phyloP scores from a whole-genome alignment of 2,888 invertebrate genomes.

The Cryptus armator region DNA sequence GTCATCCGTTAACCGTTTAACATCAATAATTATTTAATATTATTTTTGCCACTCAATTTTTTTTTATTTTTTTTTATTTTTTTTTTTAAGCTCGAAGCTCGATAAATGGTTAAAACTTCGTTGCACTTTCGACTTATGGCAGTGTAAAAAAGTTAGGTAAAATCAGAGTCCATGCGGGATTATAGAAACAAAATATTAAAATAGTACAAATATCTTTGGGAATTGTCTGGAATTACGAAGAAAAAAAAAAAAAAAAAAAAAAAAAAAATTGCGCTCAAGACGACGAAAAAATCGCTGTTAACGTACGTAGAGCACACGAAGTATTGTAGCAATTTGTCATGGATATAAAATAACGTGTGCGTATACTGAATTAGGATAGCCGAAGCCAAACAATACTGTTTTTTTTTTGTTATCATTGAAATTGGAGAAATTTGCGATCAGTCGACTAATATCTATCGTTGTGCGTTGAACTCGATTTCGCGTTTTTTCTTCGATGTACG shows the following conservation, averaged over 20 bases:
- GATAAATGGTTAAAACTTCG: conserved; percentile 30
- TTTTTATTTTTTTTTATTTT: no score
- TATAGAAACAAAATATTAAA: background rate
- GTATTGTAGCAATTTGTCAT: background rate
- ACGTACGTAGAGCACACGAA: background rate
- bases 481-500: no score
- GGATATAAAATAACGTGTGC: background rate
- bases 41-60: background rate
- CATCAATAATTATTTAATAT: background rate
- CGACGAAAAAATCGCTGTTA: background rate
- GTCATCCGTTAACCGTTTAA: background rate
- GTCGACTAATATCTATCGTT: background rate
- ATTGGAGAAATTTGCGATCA: background rate
- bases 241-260: background rate
- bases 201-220: background rate
- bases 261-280: background rate
- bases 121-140: conserved; percentile 60
- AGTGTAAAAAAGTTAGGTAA: conserved; percentile 58
- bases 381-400: background rate
- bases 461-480: no score
- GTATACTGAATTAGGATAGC: background rate
- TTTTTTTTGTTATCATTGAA: background rate
- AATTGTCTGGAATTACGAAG: background rate
- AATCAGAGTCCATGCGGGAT: conserved; percentile 14
- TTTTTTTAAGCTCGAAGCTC: background rate